These are phyloP conservation scores for Actenoides hombroni DNA, from an alignment of 2,113 vertebrate genomes.

Conservation along the genomic window DNA sequence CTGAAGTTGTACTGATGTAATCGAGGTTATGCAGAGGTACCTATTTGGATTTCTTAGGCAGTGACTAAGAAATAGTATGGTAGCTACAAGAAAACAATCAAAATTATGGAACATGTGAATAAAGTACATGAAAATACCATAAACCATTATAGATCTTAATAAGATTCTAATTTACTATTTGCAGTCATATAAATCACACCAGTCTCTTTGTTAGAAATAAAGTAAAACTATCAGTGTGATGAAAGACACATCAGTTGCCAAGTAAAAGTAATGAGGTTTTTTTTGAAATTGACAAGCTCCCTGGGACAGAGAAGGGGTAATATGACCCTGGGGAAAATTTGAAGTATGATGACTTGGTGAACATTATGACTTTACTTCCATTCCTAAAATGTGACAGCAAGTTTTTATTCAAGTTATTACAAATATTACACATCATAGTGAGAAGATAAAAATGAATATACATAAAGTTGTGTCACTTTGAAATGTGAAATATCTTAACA, in stretches of 20 bases:
- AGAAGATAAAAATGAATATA: neutral
- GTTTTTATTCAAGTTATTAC: neutral
- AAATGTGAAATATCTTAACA: neutral
- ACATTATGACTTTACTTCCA: neutral
- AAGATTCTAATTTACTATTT: constrained; percentile 7
- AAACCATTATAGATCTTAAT: neutral
- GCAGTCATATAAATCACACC: neutral
- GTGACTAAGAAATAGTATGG: neutral
- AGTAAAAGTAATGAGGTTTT: neutral
- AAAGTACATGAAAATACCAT: neutral
- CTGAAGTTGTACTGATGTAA: neutral
- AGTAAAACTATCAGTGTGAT: neutral
- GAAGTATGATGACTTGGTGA: neutral
- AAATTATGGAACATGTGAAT: neutral
- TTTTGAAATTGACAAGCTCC: neutral
- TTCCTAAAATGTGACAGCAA: neutral
- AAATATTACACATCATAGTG: neutral
- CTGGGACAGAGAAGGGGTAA: neutral
- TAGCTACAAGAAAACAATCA: neutral
- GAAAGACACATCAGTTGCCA: constrained; percentile 20
- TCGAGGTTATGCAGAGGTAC: neutral
- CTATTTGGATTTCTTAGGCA: neutral
- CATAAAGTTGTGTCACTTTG: neutral
- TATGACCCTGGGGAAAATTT: neutral
- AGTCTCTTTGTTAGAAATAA: neutral